Evolutionary conservation across 2,113 vertebrate species (phyloP).

Genomic region (Dendrocopos noguchii): DNA sequence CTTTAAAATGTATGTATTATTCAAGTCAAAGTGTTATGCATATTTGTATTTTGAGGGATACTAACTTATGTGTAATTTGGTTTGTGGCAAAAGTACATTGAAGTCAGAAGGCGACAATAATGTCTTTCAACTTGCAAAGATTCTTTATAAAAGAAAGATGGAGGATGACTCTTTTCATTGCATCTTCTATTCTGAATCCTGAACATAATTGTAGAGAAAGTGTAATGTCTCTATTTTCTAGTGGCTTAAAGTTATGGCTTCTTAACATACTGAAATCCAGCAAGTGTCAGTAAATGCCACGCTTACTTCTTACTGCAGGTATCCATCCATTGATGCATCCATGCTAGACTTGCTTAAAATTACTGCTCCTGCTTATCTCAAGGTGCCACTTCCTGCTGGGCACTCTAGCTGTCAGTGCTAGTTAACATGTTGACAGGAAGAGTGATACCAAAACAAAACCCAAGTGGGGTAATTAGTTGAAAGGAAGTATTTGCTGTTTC

Average conservation of each 20-base stretch:
- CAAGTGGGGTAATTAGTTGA: not conserved
- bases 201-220: not conserved
- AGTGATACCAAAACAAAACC: not conserved
- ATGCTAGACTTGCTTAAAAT: not conserved
- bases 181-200: not conserved
- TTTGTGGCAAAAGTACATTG: not conserved
- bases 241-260: not conserved
- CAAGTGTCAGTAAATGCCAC: accelerated
- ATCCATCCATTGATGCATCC: not conserved
- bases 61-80: not conserved
- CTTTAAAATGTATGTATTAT: not conserved
- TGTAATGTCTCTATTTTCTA: not conserved
- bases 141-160: not conserved
- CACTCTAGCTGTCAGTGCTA: not conserved
- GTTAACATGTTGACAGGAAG: not conserved
- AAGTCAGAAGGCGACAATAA: not conserved
- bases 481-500: not conserved
- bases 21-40: not conserved
- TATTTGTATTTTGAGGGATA: not conserved
- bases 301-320: not conserved
- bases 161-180: not conserved
- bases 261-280: not conserved
- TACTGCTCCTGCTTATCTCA: not conserved
- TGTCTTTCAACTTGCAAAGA: not conserved
- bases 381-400: not conserved